Percentiles rank a stretch among this genome's conserved stretches.
Conservation (phyloP, 2,888 invertebrate species). For the Lycaena phlaeas region DNA sequence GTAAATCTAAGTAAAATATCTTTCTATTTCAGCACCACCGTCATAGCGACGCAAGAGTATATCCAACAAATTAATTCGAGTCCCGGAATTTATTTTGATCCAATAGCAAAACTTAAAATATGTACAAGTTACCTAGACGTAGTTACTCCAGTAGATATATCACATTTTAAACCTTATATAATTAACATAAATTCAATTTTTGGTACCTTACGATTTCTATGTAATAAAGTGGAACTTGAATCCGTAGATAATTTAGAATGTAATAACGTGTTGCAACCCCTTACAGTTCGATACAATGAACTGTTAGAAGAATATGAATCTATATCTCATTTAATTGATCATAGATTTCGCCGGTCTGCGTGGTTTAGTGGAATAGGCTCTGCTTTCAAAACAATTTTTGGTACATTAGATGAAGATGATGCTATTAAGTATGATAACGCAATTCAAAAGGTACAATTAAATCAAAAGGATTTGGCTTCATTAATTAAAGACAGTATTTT, state of each 20-base stretch:
- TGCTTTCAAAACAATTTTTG: conserved; percentile 22
- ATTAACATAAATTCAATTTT: neutral
- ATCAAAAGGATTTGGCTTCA: conserved; percentile 13
- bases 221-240: conserved; percentile 3
- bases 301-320: conserved; percentile 8
- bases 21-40: conserved; percentile 1
- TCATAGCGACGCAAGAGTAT: neutral
- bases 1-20: neutral
- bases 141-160: neutral
- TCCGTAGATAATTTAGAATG: conserved; percentile 2
- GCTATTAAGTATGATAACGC: conserved; percentile 21
- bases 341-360: conserved; percentile 14
- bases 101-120: conserved; percentile 15
- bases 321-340: conserved; percentile 7
- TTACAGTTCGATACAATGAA: conserved; percentile 1
- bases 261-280: conserved; percentile 5
- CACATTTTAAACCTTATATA: neutral
- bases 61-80: conserved; percentile 5
- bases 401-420: conserved; percentile 24
- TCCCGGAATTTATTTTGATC: conserved; percentile 18
- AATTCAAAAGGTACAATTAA: conserved; percentile 17
- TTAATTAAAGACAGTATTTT: conserved; percentile 17
- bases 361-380: conserved; percentile 20
- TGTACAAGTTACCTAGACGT: neutral
- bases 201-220: neutral